Conservation (phyloP, 2,797 vertebrate species). For the Enteromius trimaculatus region DNA sequence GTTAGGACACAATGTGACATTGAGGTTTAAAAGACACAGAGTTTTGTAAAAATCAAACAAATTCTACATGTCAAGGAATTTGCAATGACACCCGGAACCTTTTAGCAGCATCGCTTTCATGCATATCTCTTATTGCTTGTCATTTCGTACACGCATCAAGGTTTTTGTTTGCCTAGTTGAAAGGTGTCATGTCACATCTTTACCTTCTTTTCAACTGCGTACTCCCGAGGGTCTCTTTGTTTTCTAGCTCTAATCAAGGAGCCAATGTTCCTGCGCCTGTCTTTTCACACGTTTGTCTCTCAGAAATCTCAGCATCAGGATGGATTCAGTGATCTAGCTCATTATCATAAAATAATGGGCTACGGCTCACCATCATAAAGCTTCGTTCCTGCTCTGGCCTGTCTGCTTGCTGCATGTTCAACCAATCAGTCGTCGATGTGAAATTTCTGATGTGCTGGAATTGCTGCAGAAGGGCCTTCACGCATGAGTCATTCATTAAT, state of each 20-base stretch:
- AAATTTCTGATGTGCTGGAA: conserved; percentile 64
- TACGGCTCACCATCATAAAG: conserved; percentile 66
- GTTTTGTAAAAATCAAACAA: conserved; percentile 28
- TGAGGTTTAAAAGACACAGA: conserved; percentile 24
- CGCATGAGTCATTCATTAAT: conserved; percentile 66
- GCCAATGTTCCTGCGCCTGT: conserved; percentile 56
- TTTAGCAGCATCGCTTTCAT: conserved; percentile 25
- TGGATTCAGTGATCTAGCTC: conserved; percentile 64
- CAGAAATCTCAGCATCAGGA: conserved; percentile 63
- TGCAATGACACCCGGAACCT: not conserved
- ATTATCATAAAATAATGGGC: conserved; percentile 82
- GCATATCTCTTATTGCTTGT: conserved; percentile 24
- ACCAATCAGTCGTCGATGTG: conserved; percentile 52
- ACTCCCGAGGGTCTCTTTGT: conserved; percentile 63
- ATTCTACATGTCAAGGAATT: not conserved
- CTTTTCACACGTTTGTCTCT: conserved; percentile 57
- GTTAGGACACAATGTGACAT: not conserved
- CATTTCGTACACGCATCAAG: conserved; percentile 30
- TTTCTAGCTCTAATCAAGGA: conserved; percentile 64
- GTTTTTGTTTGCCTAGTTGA: conserved; percentile 45
- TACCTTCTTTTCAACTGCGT: conserved; percentile 65
- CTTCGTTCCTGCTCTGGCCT: conserved; percentile 49
- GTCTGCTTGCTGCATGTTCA: conserved; percentile 59
- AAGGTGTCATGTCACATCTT: conserved; percentile 47
- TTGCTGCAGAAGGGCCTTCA: conserved; percentile 61